These are phyloP conservation scores for Oreochromis mossambicus DNA, from an alignment of 2,797 vertebrate genomes.

Conservation along the genomic window DNA sequence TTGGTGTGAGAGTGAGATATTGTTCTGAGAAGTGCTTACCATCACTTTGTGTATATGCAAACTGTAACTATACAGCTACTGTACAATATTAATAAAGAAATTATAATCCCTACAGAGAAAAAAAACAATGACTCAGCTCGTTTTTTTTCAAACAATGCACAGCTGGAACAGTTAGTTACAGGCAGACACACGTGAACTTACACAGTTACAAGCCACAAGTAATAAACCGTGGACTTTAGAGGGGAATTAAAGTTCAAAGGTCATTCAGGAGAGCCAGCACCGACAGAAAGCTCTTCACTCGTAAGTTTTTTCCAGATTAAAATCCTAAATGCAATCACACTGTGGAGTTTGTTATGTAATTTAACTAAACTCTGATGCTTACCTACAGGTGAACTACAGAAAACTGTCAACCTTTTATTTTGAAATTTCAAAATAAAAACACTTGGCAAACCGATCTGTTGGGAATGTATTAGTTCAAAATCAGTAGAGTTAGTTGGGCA, in stretches of 20 bases:
- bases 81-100: constrained; percentile 59
- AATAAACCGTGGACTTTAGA: constrained; percentile 47
- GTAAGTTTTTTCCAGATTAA: neutral
- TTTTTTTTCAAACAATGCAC: neutral
- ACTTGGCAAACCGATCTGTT: accelerated
- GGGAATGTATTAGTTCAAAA: neutral
- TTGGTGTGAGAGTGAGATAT: constrained; percentile 15
- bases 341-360: neutral
- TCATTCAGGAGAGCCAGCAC: neutral
- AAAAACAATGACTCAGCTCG: neutral
- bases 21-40: constrained; percentile 12
- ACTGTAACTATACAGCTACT: constrained; percentile 39
- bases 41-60: constrained; percentile 50
- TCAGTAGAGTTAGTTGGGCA: accelerated
- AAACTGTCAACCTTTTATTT: neutral
- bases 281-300: neutral
- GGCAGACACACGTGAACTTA: neutral
- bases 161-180: neutral
- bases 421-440: neutral
- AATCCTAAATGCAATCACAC: neutral
- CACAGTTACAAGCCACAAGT: neutral
- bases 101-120: constrained; percentile 20
- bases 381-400: neutral
- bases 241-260: neutral
- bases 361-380: neutral